Percentiles rank a stretch among this genome's conserved stretches.
These are phyloP conservation scores for Poecilia wingei DNA, from an alignment of 2,797 vertebrate genomes.

Conservation along the genomic window DNA sequence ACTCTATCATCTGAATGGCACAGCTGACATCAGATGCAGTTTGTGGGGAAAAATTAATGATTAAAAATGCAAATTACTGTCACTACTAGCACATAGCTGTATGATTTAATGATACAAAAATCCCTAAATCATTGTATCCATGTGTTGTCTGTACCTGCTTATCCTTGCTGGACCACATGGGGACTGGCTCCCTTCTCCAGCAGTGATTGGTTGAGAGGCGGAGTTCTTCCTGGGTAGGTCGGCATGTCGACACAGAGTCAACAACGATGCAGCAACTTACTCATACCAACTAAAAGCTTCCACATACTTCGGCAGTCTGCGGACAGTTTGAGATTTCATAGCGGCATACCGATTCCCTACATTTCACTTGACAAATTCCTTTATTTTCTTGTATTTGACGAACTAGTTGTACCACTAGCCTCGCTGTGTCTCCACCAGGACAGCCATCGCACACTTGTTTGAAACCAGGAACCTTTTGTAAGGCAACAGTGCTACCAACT, in stretches of 20 bases:
- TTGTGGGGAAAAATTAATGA: background rate
- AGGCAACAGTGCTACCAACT: background rate
- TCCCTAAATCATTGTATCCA: background rate
- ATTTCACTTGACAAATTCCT: too few species aligned
- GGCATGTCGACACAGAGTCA: too few species aligned
- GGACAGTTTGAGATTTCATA: too few species aligned
- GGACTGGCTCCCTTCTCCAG: background rate
- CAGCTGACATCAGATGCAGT: background rate
- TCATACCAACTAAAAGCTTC: background rate
- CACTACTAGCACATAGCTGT: background rate
- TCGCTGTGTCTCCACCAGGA: too few species aligned
- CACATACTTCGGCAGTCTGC: too few species aligned
- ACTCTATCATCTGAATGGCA: background rate
- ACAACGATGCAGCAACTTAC: background rate
- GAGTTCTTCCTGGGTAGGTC: background rate
- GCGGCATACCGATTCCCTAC: too few species aligned
- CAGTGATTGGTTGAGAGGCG: background rate
- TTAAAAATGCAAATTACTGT: background rate
- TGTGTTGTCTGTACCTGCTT: background rate
- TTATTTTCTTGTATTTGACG: too few species aligned
- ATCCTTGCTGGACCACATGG: background rate
- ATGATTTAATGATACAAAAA: background rate
- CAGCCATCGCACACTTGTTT: background rate
- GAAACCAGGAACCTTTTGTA: background rate
- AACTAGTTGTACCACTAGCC: too few species aligned